Evolutionary conservation across 2,888 invertebrate genomes (phyloP).

Genomic region (Creontiades dilutus): DNA sequence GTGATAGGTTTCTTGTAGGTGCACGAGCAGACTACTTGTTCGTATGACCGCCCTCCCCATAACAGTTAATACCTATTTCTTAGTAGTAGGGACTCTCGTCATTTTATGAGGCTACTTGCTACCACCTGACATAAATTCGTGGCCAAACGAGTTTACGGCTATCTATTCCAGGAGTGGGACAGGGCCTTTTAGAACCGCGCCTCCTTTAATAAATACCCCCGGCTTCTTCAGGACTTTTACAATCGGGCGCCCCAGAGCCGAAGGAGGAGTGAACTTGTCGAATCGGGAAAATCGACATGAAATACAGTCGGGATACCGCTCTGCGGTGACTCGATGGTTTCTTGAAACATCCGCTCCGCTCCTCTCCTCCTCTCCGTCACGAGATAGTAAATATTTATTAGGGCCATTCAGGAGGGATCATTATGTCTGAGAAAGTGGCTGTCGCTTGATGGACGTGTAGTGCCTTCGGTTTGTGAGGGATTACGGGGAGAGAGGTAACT

Average conservation of each 20-base stretch:
- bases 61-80: constrained; percentile 2
- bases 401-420: constrained; percentile 5
- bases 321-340: constrained; percentile 14
- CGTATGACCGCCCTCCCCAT: not conserved
- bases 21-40: too few relatives aligned
- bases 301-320: constrained; percentile 20
- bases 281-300: constrained; percentile 27
- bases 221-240: constrained; percentile 27
- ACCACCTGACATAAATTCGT: constrained; percentile 35
- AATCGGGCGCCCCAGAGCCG: not conserved
- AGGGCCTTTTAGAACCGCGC: constrained; percentile 16
- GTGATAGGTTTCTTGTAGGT: too few relatives aligned
- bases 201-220: constrained; percentile 24
- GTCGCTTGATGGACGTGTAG: not conserved
- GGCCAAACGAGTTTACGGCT: constrained; percentile 5
- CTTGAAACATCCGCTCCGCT: constrained; percentile 10
- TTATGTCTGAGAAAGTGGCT: constrained; percentile 16
- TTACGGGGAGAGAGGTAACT: not conserved
- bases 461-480: not conserved
- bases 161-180: constrained; percentile 19
- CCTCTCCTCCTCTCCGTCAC: too few relatives aligned
- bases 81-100: not conserved
- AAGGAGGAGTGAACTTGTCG: not conserved
- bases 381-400: constrained; percentile 21
- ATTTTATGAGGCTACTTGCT: constrained; percentile 31